A percentile compares a stretch with the other conserved stretches of the same genome.
phyloP scores from a whole-genome alignment of 2,888 invertebrate species.

The Selenia dentaria region DNA sequence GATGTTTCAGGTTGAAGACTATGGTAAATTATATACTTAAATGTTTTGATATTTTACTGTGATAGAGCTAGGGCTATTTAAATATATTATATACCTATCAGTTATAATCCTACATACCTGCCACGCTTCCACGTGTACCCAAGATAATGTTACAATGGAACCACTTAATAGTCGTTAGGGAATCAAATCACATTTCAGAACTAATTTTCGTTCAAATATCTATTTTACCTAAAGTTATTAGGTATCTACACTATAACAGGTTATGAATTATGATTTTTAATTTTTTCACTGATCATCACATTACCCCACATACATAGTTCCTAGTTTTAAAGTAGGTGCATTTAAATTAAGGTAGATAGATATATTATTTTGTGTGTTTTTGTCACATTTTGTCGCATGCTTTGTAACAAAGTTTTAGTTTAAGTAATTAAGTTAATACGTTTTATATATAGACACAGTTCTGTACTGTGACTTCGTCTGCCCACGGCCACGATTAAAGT shows the following conservation, averaged over 20 bases:
- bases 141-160: no score
- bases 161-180: no score
- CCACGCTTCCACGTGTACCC: no score
- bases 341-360: constrained; percentile 56
- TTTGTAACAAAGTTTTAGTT: constrained; percentile 21
- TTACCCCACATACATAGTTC: constrained; percentile 54
- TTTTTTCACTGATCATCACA: neutral
- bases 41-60: constrained; percentile 78
- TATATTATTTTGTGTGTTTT: constrained; percentile 39
- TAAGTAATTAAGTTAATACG: constrained; percentile 12
- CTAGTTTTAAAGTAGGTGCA: constrained; percentile 75
- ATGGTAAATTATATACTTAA: constrained; percentile 19
- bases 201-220: no score
- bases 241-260: no score
- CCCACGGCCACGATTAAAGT: neutral
- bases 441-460: constrained; percentile 7
- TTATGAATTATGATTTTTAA: neutral
- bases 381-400: constrained; percentile 46
- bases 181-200: no score
- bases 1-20: constrained; percentile 19
- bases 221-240: no score
- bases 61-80: constrained; percentile 76
- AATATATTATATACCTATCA: constrained; percentile 22
- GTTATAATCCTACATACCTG: no score
- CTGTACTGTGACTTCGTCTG: constrained; percentile 9